Evolutionary conservation across 2,113 vertebrate genomes (phyloP).

Genomic region (Phaethornis superciliosus): DNA sequence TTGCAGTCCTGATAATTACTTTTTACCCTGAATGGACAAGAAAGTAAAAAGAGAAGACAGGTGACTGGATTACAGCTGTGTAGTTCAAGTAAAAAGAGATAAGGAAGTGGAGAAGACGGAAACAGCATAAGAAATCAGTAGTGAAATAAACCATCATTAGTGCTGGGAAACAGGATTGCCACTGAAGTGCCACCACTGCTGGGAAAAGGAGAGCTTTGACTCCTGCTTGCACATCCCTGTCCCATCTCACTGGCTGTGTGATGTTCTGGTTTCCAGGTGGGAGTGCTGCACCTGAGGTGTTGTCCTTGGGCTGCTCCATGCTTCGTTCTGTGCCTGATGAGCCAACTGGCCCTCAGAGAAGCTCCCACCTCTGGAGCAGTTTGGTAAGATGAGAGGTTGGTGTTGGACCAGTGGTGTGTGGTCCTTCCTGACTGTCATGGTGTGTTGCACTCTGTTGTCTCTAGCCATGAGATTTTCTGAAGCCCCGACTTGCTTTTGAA

Average conservation of each 20-base stretch:
- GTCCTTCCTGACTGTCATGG: background rate
- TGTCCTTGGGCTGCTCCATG: fast-evolving
- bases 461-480: background rate
- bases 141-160: background rate
- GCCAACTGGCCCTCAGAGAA: background rate
- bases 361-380: background rate
- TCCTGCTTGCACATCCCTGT: background rate
- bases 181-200: fast-evolving
- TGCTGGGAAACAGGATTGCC: background rate
- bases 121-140: background rate
- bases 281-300: background rate
- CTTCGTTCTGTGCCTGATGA: fast-evolving
- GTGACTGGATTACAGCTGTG: background rate
- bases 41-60: background rate
- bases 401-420: fast-evolving
- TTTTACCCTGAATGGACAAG: background rate
- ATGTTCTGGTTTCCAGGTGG: background rate
- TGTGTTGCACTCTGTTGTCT: fast-evolving
- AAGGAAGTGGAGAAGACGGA: background rate
- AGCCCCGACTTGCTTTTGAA: background rate
- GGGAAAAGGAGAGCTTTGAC: background rate
- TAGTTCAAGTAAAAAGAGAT: background rate
- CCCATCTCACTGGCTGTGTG: fast-evolving
- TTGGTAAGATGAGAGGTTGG: background rate
- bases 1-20: background rate